Base-by-base conservation (phyloP, 2,888 invertebrate species). In the Phyto melanocephala region DNA sequence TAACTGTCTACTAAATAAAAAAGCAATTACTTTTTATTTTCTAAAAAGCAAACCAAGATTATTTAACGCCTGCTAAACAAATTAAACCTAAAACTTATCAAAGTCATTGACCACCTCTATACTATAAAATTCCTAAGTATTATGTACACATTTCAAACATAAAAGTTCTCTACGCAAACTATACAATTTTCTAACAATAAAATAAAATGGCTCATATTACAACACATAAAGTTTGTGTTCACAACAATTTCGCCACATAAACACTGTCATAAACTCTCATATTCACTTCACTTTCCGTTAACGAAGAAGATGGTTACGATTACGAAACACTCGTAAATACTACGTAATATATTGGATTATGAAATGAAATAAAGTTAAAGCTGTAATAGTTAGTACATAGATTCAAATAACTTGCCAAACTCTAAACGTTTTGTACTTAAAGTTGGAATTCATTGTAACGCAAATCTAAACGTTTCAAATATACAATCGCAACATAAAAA, bases 271-370 rank as follows among this genome's bases (percentile, higher is more conserved):
- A 79, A 79, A 79, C 65, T 58, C 50, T 60, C 58, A 79, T 67
- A 58, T 60, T 62, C 58, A 67, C 58, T 67, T 67, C 52, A 74
- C 60, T 74, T 80, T 80, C 67, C 60, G 79, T 74, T 80, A 60
- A 17, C n/a, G 15, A 24, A 15, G 22, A 37, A 11, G 20, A 58
- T 45, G 35, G 45, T 47, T 74, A 20, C 45, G 33, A 20, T 52
- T 52, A 24, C 52, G 13, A n/a, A 42, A 62, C 15, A 28, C 8
- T 60, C n/a, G 35, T n/a, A 17, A 60, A 50, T 45, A 28, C 6
- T 28, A 56, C n/a, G 22, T 60, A 42, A 68, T 42, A 68, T 24
- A 68, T 62, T 62, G 17, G 52, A 62, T 76, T 28, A 67, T 58
- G 58, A 76, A 62, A 62, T 42, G 28, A 45, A 56, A 58, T 11